Evolutionary conservation across 2,797 vertebrate genomes (phyloP), one percentile per base, ranked within the genome.

Genomic region (Halcyon smyrnensis): DNA sequence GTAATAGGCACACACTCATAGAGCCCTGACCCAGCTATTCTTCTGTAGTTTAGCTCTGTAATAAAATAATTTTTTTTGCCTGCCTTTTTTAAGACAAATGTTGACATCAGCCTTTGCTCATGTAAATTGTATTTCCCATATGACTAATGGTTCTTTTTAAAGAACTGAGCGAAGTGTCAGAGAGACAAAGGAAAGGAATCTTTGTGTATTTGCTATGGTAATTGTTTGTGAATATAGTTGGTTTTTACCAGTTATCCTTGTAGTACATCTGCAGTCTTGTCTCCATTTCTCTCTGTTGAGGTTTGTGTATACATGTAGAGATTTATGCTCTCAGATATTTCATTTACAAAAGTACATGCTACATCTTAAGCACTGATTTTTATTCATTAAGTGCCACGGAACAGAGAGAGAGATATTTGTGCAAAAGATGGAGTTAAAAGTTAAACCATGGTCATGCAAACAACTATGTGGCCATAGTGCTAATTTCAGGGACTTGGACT

Each of bases 81-180:
- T 1, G 3, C 11, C 32, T 80, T 94, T 96, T 95, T 65, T 18
- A 62, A 91, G 71, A 59, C 84, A 77, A 91, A 82, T 15, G 12
- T 62, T 79, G 78, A 80, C 90, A 85, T 67, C 32, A 89, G 65
- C 36, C 74, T 92, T 85, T 88, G 54, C 25, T 90, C 63, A 60
- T 89, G 71, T 76, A 80, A 93, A 95, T 93, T 85, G 53, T 71
- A 68, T 89, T 84, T 90, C 27, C 81, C 14, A 2, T 74, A 82
- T 96, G 90, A 95, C 56, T 95, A 92, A 89, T 89, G 16, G 83
- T 68, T 94, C 64, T 83, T 96, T 94, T 93, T 89, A 65, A 95
- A 92, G 67, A 43, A 43, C 43, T 94, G 77, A 93, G 70, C 11
- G 14, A 86, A 96, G 43, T 79, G 69, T 89, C 77, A 70, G 74